A percentile compares a stretch with the other conserved stretches of the same genome.
These are phyloP conservation scores for Lepisosteus oculatus DNA, from an alignment of 2,113 vertebrate genomes.

Conservation along the genomic window DNA sequence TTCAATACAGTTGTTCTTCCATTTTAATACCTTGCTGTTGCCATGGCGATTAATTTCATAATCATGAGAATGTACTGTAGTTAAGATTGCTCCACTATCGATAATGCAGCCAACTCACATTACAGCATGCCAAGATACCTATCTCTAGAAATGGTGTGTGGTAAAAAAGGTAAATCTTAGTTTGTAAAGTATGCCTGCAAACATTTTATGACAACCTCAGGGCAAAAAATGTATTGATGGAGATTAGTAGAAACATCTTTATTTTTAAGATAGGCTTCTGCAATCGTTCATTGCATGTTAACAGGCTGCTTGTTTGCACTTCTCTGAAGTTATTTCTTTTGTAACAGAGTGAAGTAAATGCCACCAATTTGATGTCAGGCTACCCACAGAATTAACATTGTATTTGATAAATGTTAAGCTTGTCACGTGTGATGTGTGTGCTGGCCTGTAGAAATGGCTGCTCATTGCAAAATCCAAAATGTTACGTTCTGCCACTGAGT, in stretches of 20 bases:
- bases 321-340: not conserved
- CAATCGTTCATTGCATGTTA: not conserved
- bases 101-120: slow-evolving; percentile 25
- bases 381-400: slow-evolving; percentile 2
- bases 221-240: not conserved
- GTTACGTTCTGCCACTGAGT: slow-evolving; percentile 7
- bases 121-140: slow-evolving; percentile 28
- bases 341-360: not conserved
- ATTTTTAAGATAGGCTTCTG: not conserved
- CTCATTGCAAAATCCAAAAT: slow-evolving; percentile 7
- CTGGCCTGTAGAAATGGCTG: not conserved
- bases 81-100: slow-evolving; percentile 33
- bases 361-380: not conserved
- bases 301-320: not conserved
- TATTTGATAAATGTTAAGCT: slow-evolving; percentile 37
- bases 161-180: no score
- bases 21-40: slow-evolving; percentile 32
- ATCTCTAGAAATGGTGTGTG: not conserved
- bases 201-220: not conserved
- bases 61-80: slow-evolving; percentile 28
- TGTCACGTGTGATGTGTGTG: not conserved
- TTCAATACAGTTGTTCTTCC: slow-evolving; percentile 36
- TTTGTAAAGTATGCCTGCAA: no score
- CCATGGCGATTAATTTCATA: slow-evolving; percentile 34
- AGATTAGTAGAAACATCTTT: not conserved